Evolutionary conservation across 2,888 invertebrate species (phyloP), one percentile per base, ranked within the genome.

Genomic region (Tiphia femorata): DNA sequence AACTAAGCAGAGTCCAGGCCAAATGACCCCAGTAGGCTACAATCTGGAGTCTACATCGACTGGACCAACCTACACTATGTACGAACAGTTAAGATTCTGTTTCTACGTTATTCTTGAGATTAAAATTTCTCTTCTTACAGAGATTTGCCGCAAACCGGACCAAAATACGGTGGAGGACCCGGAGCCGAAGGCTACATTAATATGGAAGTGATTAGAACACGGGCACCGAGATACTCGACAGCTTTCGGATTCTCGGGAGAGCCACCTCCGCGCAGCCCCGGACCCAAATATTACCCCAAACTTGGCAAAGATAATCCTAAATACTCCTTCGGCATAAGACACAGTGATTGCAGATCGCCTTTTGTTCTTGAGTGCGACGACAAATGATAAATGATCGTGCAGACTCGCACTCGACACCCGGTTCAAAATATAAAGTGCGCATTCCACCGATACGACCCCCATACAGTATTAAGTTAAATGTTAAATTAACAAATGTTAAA

Each of bases 311-410:
- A 84, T 51, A 84, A 84, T 7, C 86, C 86, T 47, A 82, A 86
- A 2, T 90, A 85, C 71, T 88, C 88, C 20, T 90, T 90, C 75
- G 90, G 90, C 37, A 80, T 84, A n/a, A 85, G 86, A 60, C 88
- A 88, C 75, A 85, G 82, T n/a, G 83, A 83, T 38, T 87, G 85
- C 70, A 82, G 84, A n/a, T 84, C 85, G 30, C 88, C 89, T 3
- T 87, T 88, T 80, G 87, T 90, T 17, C 70, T 72, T 2, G 72
- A 76, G 43, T 77, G 79, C 40, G 81, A 81, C 40, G 75, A 77
- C 0, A 7, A 17, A 7, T 69, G 62, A 3, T 56, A 30, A 50
- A 53, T 19, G 5, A 3, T 17, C 19, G 4, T 38, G 2, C 4
- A 7, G 19, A 38, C 7, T 38, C 38, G 14, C 10, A 16, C 19